Evolutionary conservation across 2,797 vertebrate genomes (phyloP).

Genomic region (Typhlichthys subterraneus): DNA sequence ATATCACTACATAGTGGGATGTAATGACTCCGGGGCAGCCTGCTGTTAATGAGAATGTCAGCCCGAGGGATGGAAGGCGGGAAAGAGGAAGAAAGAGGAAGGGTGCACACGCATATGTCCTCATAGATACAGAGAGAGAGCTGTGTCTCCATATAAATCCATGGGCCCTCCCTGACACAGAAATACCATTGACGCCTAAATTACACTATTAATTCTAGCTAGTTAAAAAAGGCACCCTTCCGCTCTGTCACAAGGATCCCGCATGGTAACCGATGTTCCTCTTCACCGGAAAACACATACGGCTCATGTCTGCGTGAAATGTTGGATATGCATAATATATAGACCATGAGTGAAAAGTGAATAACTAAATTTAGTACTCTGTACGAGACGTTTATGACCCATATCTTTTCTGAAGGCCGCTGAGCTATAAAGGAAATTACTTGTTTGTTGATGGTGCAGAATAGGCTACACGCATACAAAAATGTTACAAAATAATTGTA

Average conservation of each 20-base stretch:
- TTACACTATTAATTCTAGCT: conserved; percentile 74
- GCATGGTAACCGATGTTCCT: conserved; percentile 49
- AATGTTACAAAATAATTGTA: too few relatives aligned
- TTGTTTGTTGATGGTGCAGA: too few relatives aligned
- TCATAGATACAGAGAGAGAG: conserved; percentile 38
- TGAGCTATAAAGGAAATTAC: conserved; percentile 5
- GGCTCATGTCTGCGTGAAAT: conserved; percentile 29
- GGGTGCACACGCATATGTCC: conserved; percentile 35
- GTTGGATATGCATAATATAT: conserved; percentile 45
- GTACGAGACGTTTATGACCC: conserved; percentile 29
- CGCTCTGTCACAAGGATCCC: conserved; percentile 56
- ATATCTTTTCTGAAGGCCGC: conserved; percentile 1
- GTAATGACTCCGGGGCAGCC: conserved; percentile 35
- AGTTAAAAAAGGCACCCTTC: conserved; percentile 49
- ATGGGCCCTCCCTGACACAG: conserved; percentile 60
- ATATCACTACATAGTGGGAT: conserved; percentile 23
- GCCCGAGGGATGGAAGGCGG: conserved; percentile 25
- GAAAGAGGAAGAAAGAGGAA: conserved; percentile 26
- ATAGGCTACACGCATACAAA: background rate
- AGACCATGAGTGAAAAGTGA: conserved; percentile 10
- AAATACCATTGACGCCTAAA: conserved; percentile 72
- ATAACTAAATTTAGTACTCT: conserved; percentile 19
- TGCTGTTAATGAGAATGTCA: conserved; percentile 50
- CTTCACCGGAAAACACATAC: conserved; percentile 39
- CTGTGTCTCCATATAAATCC: conserved; percentile 48